Conservation (phyloP, 2,113 vertebrate species). For the Helogale parvula region DNA sequence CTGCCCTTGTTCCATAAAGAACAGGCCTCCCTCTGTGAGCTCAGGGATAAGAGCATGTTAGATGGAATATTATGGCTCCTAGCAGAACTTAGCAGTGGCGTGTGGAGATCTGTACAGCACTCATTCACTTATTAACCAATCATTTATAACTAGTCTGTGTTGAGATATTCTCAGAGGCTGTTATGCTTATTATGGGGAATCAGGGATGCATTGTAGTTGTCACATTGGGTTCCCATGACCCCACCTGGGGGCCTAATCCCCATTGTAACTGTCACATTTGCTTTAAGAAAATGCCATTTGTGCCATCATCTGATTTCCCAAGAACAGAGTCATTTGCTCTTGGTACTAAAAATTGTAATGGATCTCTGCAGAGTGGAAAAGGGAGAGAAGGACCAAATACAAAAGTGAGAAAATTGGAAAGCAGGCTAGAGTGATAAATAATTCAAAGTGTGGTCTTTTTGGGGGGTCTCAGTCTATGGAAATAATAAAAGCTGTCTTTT, state of each 20-base stretch:
- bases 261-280: conserved; percentile 74
- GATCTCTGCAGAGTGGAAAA: conserved; percentile 2
- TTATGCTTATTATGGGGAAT: conserved; percentile 63
- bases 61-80: background rate
- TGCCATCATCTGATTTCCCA: conserved; percentile 53
- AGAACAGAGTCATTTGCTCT: conserved; percentile 41
- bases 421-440: background rate
- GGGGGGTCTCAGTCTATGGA: background rate
- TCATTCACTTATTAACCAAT: conserved; percentile 54
- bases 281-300: conserved; percentile 74
- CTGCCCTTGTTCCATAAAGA: background rate
- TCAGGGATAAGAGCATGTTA: background rate
- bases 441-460: background rate
- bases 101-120: background rate
- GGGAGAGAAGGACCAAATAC: background rate
- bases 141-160: conserved; percentile 65
- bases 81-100: background rate
- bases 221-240: conserved; percentile 70
- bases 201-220: conserved; percentile 40
- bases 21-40: background rate
- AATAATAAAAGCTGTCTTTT: background rate
- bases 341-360: conserved; percentile 12
- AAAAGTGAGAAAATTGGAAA: background rate
- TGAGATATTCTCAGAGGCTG: conserved; percentile 70
- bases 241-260: conserved; percentile 33